These are phyloP conservation scores for Lemur catta DNA, from an alignment of 2,797 vertebrate genomes.

Conservation along the genomic window DNA sequence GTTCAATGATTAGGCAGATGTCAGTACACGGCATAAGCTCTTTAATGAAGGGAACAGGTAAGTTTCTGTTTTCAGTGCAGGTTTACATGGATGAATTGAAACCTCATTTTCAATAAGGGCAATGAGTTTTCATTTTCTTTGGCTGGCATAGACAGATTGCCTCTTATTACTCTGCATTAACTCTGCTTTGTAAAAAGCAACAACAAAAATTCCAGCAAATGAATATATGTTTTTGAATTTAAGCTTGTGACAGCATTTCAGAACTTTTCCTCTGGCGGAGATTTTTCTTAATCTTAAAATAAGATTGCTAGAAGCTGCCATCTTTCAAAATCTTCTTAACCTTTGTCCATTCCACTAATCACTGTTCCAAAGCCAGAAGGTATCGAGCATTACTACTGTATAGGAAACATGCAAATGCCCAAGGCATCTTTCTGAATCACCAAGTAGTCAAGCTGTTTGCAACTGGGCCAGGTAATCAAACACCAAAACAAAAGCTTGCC, in stretches of 20 bases:
- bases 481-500: background rate
- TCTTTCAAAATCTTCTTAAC: slow-evolving; percentile 51
- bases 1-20: background rate
- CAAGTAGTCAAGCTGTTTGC: background rate
- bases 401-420: background rate
- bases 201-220: slow-evolving; percentile 1
- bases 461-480: background rate
- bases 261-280: background rate
- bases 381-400: background rate
- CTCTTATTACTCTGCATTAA: background rate
- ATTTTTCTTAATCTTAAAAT: slow-evolving; percentile 58
- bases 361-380: background rate
- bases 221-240: background rate
- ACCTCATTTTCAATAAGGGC: background rate
- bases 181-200: slow-evolving; percentile 42
- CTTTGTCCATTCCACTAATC: slow-evolving; percentile 43
- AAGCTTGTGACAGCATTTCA: background rate
- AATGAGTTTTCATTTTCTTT: background rate
- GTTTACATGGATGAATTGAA: background rate
- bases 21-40: background rate
- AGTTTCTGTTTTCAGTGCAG: background rate
- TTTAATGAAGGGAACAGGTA: background rate
- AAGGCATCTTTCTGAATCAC: background rate
- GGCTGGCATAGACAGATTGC: background rate
- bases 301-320: slow-evolving; percentile 40